phyloP scores from a whole-genome alignment of 2,113 vertebrate species.

The pig (Sus scrofa) region DNA sequence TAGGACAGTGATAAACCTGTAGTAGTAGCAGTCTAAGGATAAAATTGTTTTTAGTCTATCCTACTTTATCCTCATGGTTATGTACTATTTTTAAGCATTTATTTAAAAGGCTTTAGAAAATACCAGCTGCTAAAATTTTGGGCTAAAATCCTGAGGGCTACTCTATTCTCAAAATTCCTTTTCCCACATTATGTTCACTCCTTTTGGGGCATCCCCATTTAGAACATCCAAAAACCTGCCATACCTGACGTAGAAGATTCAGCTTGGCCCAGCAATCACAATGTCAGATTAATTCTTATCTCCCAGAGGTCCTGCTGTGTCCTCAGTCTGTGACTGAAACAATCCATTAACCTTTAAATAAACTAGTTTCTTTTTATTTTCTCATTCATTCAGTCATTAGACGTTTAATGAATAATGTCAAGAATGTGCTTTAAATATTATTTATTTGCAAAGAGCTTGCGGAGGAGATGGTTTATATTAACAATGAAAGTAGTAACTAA shows the following conservation, averaged over 20 bases:
- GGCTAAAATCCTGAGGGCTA: background rate
- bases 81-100: background rate
- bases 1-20: background rate
- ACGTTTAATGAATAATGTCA: background rate
- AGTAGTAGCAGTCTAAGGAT: background rate
- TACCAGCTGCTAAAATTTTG: background rate
- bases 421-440: conserved; percentile 14
- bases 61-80: background rate
- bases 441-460: conserved; percentile 3
- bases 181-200: background rate
- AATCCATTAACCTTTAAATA: conserved; percentile 4
- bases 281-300: background rate
- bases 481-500: background rate
- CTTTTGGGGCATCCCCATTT: background rate
- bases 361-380: conserved; percentile 1
- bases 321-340: background rate
- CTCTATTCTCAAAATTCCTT: background rate
- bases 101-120: background rate
- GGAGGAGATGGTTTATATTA: background rate
- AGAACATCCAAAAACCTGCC: background rate
- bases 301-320: background rate
- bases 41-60: background rate
- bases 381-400: background rate
- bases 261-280: background rate
- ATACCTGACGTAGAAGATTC: background rate